phyloP scores from a whole-genome alignment of 2,888 invertebrate genomes.

The Omphaloscelis lunosa region DNA sequence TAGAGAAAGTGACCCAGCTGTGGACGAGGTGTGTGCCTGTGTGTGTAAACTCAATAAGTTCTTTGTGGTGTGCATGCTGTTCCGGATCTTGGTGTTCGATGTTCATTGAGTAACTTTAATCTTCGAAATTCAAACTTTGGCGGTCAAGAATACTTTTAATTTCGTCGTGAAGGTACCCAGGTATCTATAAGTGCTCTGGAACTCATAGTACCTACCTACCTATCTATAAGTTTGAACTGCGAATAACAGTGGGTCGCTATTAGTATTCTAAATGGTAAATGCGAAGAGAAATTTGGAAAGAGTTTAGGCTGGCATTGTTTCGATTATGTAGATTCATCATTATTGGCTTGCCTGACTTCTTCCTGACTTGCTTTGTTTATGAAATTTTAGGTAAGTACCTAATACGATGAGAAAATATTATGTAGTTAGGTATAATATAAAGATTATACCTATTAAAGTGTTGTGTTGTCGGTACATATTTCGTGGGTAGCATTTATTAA shows the following conservation, averaged over 20 bases:
- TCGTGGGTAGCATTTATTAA: neutral
- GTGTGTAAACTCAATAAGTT: slow-evolving; percentile 72
- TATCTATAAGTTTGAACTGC: slow-evolving; percentile 4
- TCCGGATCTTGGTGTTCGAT: slow-evolving; percentile 62
- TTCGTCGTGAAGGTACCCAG: slow-evolving; percentile 14
- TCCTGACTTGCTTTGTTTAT: slow-evolving; percentile 10
- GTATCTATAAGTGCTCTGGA: slow-evolving; percentile 17
- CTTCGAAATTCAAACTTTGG: slow-evolving; percentile 28
- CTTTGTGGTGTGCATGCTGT: slow-evolving; percentile 68
- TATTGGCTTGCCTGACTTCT: slow-evolving; percentile 5
- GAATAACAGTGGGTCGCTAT: slow-evolving; percentile 58
- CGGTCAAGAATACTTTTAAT: slow-evolving; percentile 34
- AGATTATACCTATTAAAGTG: neutral
- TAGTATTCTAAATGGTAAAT: slow-evolving; percentile 64
- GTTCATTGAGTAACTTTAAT: slow-evolving; percentile 54
- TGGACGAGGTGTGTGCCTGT: slow-evolving; percentile 71
- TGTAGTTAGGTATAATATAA: neutral
- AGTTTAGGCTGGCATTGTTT: slow-evolving; percentile 41
- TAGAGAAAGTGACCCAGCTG: slow-evolving; percentile 88
- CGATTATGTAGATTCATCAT: slow-evolving; percentile 34
- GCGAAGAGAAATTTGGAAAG: slow-evolving; percentile 66
- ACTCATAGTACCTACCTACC: neutral
- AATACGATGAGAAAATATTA: neutral
- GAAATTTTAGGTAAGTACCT: neutral
- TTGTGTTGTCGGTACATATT: neutral